phyloP scores from a whole-genome alignment of 2,888 invertebrate species.

The Andrena dorsata region DNA sequence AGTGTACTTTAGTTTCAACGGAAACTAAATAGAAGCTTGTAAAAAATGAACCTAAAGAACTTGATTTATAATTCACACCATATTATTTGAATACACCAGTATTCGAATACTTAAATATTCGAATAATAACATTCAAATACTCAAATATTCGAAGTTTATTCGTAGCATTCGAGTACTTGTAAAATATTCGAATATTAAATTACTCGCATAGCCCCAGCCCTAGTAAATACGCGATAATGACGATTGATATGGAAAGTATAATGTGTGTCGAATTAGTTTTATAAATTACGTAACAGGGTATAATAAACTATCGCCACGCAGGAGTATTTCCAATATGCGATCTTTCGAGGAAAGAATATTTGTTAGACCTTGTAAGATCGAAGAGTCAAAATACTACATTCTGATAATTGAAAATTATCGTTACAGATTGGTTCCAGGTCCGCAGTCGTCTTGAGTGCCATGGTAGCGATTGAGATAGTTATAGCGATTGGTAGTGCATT shows the following conservation, averaged over 20 bases:
- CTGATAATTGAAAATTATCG: slow-evolving; percentile 22
- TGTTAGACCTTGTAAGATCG: slow-evolving; percentile 12
- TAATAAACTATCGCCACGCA: neutral
- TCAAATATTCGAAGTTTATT: too few relatives aligned
- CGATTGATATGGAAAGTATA: neutral
- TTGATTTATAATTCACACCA: too few relatives aligned
- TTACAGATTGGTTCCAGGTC: slow-evolving; percentile 74
- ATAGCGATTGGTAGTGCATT: neutral
- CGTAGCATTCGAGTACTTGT: too few relatives aligned
- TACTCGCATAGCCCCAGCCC: too few relatives aligned
- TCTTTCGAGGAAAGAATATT: slow-evolving; percentile 7
- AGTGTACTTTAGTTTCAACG: too few relatives aligned
- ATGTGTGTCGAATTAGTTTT: neutral
- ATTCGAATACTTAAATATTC: too few relatives aligned
- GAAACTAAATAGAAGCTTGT: too few relatives aligned
- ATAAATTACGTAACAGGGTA: neutral
- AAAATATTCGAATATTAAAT: too few relatives aligned
- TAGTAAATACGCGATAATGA: neutral
- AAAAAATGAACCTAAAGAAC: too few relatives aligned
- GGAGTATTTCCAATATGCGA: too few relatives aligned
- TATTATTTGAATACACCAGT: too few relatives aligned
- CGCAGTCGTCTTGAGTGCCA: slow-evolving; percentile 77
- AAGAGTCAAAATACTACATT: neutral
- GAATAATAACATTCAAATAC: too few relatives aligned
- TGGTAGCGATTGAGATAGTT: slow-evolving; percentile 67